These are phyloP conservation scores for Silurus glanis DNA, from an alignment of 2,113 vertebrate genomes.

Conservation along the genomic window DNA sequence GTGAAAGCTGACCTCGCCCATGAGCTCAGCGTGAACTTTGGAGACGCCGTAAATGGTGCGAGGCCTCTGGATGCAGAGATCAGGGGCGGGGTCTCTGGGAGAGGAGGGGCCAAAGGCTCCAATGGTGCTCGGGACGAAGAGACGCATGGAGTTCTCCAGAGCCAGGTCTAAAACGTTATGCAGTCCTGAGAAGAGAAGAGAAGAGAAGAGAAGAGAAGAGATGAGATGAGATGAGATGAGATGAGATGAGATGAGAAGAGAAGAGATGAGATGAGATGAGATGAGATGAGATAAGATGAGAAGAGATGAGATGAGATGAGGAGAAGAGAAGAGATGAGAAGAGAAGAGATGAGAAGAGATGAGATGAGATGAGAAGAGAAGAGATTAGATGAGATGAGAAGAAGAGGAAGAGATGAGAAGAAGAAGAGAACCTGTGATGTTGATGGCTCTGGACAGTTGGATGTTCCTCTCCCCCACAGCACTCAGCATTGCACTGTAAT, in stretches of 20 bases:
- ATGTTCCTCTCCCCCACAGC: constrained; percentile 74
- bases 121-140: constrained; percentile 78
- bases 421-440: constrained; percentile 71
- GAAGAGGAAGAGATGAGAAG: not conserved
- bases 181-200: constrained; percentile 61
- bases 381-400: not conserved
- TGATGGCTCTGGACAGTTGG: constrained; percentile 74
- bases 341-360: not conserved
- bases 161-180: constrained; percentile 78
- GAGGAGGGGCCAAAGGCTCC: constrained; percentile 77
- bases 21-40: constrained; percentile 77
- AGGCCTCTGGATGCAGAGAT: constrained; percentile 76
- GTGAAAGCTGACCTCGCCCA: constrained; percentile 70
- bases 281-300: not conserved
- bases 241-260: no score
- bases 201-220: not conserved
- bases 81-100: constrained; percentile 74
- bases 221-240: not conserved
- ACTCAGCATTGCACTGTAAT: constrained; percentile 76
- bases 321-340: no score
- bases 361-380: no score
- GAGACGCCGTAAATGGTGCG: constrained; percentile 78
- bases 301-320: not conserved
- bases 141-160: constrained; percentile 74
- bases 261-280: no score